Evolutionary conservation across 2,797 vertebrate species (phyloP), one percentile per base, ranked within the genome.

Genomic region (Cygnus olor): DNA sequence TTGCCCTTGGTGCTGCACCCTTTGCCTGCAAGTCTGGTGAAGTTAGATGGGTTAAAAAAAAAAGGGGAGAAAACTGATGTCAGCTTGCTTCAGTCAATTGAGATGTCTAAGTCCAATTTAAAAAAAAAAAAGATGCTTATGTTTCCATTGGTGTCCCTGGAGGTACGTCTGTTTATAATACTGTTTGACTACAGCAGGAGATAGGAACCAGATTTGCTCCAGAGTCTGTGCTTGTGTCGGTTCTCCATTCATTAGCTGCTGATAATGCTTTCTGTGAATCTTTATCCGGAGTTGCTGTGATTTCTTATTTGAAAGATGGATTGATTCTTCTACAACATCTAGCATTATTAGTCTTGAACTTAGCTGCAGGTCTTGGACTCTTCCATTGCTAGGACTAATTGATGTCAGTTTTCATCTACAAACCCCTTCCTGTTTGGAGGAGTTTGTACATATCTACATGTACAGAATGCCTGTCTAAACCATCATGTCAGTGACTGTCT

Each of bases 361-460:
- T 64, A 73, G 51, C 51, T 93, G 69, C 42, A 18, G 78, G 25
- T 27, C 87, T 53, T 54, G 56, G 17, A 71, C 53, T 80, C 51
- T 53, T 91, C 77, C 25, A 22, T 56, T 64, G 63, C 63, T 86
- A 11, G 63, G 44, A 66, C 63, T 81, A 93, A 89, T 76, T 81
- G 88, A 91, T 84, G 91, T 86, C 88, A 88, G 34, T 61, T 94
- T 92, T 70, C 64, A 73, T 91, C 92, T 70, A 83, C 69, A 73
- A 84, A 40, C 76, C 32, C 47, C 56, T 58, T 60, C 78, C 77
- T 76, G 30, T 88, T 66, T 79, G 70, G n/a, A 56, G 63, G 20
- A 95, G 89, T 92, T 79, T 95, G 51, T 76, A 10, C n/a, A 66
- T 53, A 77, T 9, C 93, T 51, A 84, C 63, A 74, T 42, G 70